phyloP scores from a whole-genome alignment of 1,140 invertebrate species.

The Gyrodactylus salaris region DNA sequence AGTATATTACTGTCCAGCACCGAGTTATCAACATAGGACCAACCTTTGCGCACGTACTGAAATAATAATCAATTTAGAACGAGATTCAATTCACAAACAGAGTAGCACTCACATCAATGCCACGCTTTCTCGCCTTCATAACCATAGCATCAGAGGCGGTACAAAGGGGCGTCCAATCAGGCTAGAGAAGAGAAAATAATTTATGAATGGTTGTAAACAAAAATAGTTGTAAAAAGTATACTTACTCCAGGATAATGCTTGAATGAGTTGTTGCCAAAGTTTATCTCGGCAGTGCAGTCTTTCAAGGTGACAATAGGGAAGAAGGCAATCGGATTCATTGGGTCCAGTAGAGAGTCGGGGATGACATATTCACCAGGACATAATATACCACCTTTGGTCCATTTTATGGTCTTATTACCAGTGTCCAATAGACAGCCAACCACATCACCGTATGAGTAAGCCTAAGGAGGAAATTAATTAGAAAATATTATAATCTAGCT shows the following conservation, averaged over 20 bases:
- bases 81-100: neutral
- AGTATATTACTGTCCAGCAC: neutral
- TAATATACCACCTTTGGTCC: neutral
- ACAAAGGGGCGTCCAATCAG: neutral
- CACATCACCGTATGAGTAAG: constrained; percentile 2
- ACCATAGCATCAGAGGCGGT: neutral
- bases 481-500: no score
- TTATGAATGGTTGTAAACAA: neutral
- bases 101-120: neutral
- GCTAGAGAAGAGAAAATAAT: neutral
- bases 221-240: neutral
- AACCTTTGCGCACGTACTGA: neutral
- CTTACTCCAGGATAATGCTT: constrained; percentile 5
- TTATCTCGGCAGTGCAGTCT: constrained; percentile 1
- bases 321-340: neutral
- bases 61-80: neutral
- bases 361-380: neutral
- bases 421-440: constrained; percentile 6
- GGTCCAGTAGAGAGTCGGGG: neutral
- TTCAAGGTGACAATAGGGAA: constrained; percentile 3
- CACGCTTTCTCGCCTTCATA: neutral
- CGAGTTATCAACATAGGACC: neutral
- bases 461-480: neutral
- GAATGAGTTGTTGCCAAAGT: constrained; percentile 5
- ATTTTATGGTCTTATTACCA: neutral